These are phyloP conservation scores for Brachypteracias leptosomus DNA, from an alignment of 2,113 vertebrate species.

Conservation along the genomic window DNA sequence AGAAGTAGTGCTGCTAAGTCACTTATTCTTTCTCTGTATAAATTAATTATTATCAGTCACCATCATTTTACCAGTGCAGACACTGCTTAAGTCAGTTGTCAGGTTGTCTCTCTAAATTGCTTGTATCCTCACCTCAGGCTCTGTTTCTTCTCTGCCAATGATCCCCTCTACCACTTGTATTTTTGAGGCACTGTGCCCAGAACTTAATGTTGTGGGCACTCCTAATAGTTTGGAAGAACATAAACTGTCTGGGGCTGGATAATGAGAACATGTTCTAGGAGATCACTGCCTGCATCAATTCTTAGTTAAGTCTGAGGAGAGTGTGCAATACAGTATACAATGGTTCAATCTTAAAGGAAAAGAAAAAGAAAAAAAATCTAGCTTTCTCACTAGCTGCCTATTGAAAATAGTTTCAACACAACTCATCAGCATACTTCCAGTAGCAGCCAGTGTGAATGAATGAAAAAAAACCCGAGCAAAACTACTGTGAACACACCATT, in stretches of 20 bases:
- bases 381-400: not conserved
- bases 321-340: not conserved
- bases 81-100: not conserved
- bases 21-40: not conserved
- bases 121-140: not conserved
- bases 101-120: not conserved
- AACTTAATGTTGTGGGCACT: not conserved
- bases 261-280: not conserved
- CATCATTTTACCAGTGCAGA: not conserved
- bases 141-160: not conserved
- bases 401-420: not conserved
- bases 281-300: not conserved
- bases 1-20: not conserved
- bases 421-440: not conserved
- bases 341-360: not conserved
- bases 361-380: not conserved
- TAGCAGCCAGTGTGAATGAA: not conserved
- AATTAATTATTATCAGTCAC: not conserved
- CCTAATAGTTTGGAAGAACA: not conserved
- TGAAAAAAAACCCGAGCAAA: not conserved
- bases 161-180: not conserved
- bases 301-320: not conserved
- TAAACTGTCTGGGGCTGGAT: not conserved
- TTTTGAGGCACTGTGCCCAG: not conserved
- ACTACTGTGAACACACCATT: not conserved